These are phyloP conservation scores for Ornithorhynchus anatinus DNA, from an alignment of 2,113 vertebrate genomes.

Conservation along the genomic window DNA sequence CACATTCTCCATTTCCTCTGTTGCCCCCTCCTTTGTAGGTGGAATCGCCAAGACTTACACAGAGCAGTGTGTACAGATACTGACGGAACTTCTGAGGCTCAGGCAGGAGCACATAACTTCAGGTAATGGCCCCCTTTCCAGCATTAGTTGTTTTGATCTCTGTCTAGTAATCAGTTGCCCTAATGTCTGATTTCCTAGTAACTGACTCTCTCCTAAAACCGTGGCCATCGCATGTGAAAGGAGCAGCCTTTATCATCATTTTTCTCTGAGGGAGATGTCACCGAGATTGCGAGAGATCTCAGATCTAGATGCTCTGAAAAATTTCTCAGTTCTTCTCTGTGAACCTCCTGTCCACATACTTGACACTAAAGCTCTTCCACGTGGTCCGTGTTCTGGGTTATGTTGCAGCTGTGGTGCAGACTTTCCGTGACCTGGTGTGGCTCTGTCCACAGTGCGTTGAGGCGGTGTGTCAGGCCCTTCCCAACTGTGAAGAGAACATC, in stretches of 20 bases:
- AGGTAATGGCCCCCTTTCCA: slow-evolving; percentile 68
- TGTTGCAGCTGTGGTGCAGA: slow-evolving; percentile 85
- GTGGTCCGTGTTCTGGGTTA: neutral
- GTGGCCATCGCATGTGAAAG: too few species aligned
- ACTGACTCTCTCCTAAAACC: too few species aligned
- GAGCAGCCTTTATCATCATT: too few species aligned
- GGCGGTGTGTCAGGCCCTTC: slow-evolving; percentile 82
- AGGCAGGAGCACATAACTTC: slow-evolving; percentile 94
- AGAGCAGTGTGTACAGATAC: slow-evolving; percentile 86
- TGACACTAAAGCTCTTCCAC: neutral
- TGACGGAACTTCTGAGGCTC: slow-evolving; percentile 86
- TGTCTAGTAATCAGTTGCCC: too few species aligned
- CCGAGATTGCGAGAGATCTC: too few species aligned
- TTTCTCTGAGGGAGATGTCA: too few species aligned
- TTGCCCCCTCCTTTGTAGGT: slow-evolving; percentile 69
- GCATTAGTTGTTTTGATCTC: too few species aligned
- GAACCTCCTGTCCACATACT: too few species aligned
- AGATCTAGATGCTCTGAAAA: neutral
- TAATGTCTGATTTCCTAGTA: too few species aligned
- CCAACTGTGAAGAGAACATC: slow-evolving; percentile 84
- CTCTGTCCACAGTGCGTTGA: slow-evolving; percentile 87
- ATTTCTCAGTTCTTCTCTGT: too few species aligned
- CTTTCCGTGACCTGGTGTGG: slow-evolving; percentile 92
- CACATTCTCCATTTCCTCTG: neutral
- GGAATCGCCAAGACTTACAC: slow-evolving; percentile 90